Base-by-base conservation (phyloP, 2,888 invertebrate species). In the Oxycera nigricornis region DNA sequence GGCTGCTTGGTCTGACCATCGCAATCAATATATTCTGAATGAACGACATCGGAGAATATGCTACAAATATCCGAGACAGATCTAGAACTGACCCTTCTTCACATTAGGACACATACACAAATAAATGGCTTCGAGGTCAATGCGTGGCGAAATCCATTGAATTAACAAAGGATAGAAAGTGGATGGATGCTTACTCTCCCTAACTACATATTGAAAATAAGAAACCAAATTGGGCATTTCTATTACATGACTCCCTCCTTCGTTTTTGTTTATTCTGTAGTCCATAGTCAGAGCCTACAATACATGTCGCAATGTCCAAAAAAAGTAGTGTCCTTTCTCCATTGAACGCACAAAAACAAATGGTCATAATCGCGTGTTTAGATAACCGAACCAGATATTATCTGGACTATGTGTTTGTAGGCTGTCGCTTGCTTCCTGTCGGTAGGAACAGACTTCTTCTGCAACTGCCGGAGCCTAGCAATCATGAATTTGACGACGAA, bases 361-460 rank as follows among this genome's bases (percentile, higher is more conserved):
- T 70, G 73, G 67, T 72, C 72, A 76, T 76, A 73, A 73, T 76
- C 75, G 76, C 75, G 59, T 75, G 73, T 73, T 76, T 73, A 73
- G 75, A 76, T 76, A 75, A 73, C n/a, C n/a, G n/a, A n/a, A n/a
- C n/a, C 72, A 75, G 62, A 73, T 72, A 76, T 73, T 73, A 52
- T 50, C 55, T 62, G 62, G 57, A 59, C n/a, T 72, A 52, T 57
- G 67, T 72, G 72, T 74, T 59, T 59, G 31, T 9, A 52, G 70
- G 61, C 17, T 41, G 24, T 46, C 46, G 46, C 46, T 11, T 46
- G 3, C 2, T 46, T 46, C 14, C 14, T 3, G 11, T 46, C 14
- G n/a, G 46, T 46, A 11, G 11, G 46, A 46, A n/a, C n/a, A 46
- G 46, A 3, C 35, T 46, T n/a, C n/a, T n/a, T n/a, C n/a, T n/a